Base-by-base conservation (phyloP, 2,113 vertebrate species). In the Atractosteus spatula region DNA sequence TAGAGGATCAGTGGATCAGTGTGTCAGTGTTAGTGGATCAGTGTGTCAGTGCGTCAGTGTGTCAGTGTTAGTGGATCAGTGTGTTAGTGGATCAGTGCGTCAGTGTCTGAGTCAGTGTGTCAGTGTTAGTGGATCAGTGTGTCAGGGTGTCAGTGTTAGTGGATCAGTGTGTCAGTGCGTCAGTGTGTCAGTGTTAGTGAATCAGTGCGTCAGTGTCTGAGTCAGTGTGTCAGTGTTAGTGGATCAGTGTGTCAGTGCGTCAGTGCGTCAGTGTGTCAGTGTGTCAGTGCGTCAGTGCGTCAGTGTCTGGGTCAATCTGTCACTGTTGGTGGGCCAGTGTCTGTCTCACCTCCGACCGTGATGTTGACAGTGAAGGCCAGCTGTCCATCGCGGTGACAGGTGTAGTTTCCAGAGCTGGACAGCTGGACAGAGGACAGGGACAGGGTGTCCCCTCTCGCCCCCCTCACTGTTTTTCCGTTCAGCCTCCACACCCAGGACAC, bases 341-440 rank as follows among this genome's bases (percentile, higher is more conserved):
- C 6, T 14, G 13, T 8, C 88, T 85, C 73, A 93, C 91, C 85
- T 69, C 80, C 78, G 0, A 89, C 73, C 0, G 67, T 55, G 3
- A 93, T 81, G 47, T 74, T 88, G 0, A 90, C 7, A 2, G 83
- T 77, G 68, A 85, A 88, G 17, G 61, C 77, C 41, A 82, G 73
- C 73, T 51, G 77, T 61, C 77, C 83, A 71, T 66, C 76, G 57
- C 76, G 55, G 56, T 86, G 78, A 78, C 91, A 93, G 2, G 75
- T 78, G 84, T 90, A 93, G 68, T 70, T 89, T 16, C 89, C 91
- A 8, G 83, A 79, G 75, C 91, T 81, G 0, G 41, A 54, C 57
- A 41, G 13, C 11, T 41, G 76, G 8, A 87, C 72, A 3, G 79
- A 65, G 45, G 67, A 43, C 59, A 91, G 79, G 47, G 69, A 78